Evolutionary conservation across 2,888 invertebrate species (phyloP), one percentile per base, ranked within the genome.

Genomic region (Leptinotarsa haldemani): DNA sequence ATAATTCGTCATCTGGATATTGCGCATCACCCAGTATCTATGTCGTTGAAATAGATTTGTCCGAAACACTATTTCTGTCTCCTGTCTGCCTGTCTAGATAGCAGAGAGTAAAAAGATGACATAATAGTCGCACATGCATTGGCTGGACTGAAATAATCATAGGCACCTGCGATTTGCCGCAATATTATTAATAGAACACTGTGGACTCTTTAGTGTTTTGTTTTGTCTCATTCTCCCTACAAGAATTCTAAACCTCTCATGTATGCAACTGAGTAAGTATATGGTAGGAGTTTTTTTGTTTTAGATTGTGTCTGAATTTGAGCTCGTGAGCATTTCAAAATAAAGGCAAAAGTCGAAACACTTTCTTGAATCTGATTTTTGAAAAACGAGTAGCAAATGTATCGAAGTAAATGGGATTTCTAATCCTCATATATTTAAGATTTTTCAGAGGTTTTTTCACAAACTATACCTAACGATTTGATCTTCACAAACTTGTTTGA

Each of bases 61-160:
- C 30, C 46, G 40, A 52, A 68, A 47, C 56, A 73, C 79, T 80
- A 81, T 81, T 80, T 80, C 75, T 77, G 78, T 74, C 76, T 75
- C 70, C 77, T 74, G 78, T 77, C 77, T 78, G 80, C 61, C 76
- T 76, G 73, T 79, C 76, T 78, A 78, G 61, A 61, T 61, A 30
- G 40, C 61, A 40, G 69, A 70, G 70, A 73, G 63, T 72, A 81
- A 81, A 82, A 81, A 80, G 79, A 80, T 83, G 82, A 82, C 82
- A 83, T 83, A 82, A 83, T 81, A 76, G 68, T 73, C 78, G 75
- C 81, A 80, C 81, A 79, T 80, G 82, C 78, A 75, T 69, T 52
- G 67, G 72, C 70, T 71, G 71, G 65, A 78, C 71, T 69, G 72
- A 79, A 77, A 79, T 78, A 78, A 76, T 73, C 74, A 53, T 65